Conservation (phyloP, 2,113 vertebrate species). For the Ceyx margarethae region DNA sequence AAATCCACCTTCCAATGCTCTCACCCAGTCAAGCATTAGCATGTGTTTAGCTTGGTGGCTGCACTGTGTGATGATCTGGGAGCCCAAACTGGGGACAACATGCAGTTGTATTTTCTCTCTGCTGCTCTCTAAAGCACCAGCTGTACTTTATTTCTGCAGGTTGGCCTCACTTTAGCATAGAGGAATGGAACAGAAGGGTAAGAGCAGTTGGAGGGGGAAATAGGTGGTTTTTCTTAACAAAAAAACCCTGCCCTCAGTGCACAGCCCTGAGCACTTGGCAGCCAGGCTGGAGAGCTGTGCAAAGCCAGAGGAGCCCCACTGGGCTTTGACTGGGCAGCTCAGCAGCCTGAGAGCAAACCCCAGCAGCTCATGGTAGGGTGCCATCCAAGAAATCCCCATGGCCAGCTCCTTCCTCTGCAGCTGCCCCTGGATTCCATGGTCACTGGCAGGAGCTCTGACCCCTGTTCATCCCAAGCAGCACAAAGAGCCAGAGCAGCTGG, state of each 20-base stretch:
- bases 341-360: background rate
- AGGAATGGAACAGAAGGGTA: background rate
- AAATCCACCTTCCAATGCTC: background rate
- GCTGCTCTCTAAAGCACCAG: background rate
- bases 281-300: background rate
- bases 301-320: background rate
- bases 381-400: constrained; percentile 4
- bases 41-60: background rate
- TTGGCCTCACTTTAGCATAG: background rate
- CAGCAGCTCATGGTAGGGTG: background rate
- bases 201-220: background rate
- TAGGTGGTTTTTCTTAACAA: background rate
- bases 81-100: background rate
- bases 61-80: background rate
- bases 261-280: background rate
- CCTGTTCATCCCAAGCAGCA: background rate
- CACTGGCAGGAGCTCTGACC: background rate
- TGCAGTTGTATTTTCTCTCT: background rate
- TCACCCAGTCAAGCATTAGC: background rate
- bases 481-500: background rate
- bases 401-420: constrained; percentile 33
- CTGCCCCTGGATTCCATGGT: constrained; percentile 5
- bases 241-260: background rate
- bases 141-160: background rate
- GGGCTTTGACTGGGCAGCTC: background rate